A percentile compares a stretch with the other conserved stretches of the same genome.
Evolutionary conservation across 2,113 vertebrate genomes (phyloP).

Genomic region (Sturnira hondurensis): DNA sequence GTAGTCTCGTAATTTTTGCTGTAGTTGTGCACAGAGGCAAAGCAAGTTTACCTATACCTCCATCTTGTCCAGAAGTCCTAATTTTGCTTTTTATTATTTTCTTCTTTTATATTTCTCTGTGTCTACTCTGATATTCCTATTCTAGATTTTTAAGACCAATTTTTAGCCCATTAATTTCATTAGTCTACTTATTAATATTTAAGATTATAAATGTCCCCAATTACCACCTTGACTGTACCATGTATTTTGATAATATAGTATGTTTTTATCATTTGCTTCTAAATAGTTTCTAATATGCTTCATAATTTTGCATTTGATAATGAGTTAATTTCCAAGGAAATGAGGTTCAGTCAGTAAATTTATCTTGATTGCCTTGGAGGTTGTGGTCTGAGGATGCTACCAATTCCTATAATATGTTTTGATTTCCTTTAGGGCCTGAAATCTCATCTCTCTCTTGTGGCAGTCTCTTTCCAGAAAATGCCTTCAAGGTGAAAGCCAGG

Average conservation of each 20-base stretch:
- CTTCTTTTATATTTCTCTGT: neutral
- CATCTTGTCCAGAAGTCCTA: too few relatives aligned
- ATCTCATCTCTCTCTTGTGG: neutral
- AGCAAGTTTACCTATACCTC: too few relatives aligned
- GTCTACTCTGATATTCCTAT: neutral
- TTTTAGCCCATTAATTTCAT: neutral
- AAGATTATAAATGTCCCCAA: neutral
- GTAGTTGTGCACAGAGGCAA: too few relatives aligned
- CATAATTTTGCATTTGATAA: neutral
- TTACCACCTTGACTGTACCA: neutral
- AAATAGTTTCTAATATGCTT: neutral
- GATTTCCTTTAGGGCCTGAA: neutral
- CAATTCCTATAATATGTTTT: neutral
- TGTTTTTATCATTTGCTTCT: conserved; percentile 22
- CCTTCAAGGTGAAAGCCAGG: neutral
- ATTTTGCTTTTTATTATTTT: conserved; percentile 2
- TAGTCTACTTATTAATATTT: conserved; percentile 2
- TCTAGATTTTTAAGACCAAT: neutral
- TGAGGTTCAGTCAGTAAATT: neutral
- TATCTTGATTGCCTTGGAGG: neutral
- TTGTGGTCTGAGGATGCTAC: neutral
- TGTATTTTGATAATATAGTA: neutral
- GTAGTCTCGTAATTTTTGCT: too few relatives aligned
- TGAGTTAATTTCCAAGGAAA: neutral
- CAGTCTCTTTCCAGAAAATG: neutral